Evolutionary conservation across 2,888 invertebrate species (phyloP).

Genomic region (Lysandra coridon): DNA sequence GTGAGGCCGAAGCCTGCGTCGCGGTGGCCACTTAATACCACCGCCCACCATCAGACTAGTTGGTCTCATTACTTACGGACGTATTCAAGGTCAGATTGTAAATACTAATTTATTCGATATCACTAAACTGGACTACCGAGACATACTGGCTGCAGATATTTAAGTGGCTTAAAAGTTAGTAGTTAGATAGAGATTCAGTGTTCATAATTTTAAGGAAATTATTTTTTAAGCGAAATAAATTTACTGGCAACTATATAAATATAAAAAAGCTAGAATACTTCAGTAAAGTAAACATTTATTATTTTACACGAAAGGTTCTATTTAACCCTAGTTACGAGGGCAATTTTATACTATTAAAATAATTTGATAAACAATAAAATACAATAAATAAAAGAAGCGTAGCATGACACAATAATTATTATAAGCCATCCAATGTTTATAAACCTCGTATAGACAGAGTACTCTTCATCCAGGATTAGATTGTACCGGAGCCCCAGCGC

Average conservation of each 20-base stretch:
- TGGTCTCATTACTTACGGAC: conserved; percentile 8
- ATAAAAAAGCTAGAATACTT: neutral
- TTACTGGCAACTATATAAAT: neutral
- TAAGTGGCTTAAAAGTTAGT: neutral
- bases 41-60: conserved; percentile 24
- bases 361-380: too few relatives aligned
- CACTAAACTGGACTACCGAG: conserved; percentile 1
- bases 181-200: neutral
- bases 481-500: neutral
- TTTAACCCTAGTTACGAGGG: too few relatives aligned
- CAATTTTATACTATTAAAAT: too few relatives aligned
- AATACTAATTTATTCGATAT: conserved; percentile 26
- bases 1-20: neutral
- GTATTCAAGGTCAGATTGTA: conserved; percentile 26
- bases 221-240: neutral
- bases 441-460: neutral
- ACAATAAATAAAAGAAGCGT: too few relatives aligned
- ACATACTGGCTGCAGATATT: conserved; percentile 22
- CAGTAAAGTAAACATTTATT: too few relatives aligned
- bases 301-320: too few relatives aligned
- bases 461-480: conserved; percentile 24
- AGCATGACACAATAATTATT: too few relatives aligned
- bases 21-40: conserved; percentile 21
- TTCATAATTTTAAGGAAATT: neutral
- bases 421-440: too few relatives aligned